phyloP scores from a whole-genome alignment of 2,113 vertebrate species.

The Carollia perspicillata region DNA sequence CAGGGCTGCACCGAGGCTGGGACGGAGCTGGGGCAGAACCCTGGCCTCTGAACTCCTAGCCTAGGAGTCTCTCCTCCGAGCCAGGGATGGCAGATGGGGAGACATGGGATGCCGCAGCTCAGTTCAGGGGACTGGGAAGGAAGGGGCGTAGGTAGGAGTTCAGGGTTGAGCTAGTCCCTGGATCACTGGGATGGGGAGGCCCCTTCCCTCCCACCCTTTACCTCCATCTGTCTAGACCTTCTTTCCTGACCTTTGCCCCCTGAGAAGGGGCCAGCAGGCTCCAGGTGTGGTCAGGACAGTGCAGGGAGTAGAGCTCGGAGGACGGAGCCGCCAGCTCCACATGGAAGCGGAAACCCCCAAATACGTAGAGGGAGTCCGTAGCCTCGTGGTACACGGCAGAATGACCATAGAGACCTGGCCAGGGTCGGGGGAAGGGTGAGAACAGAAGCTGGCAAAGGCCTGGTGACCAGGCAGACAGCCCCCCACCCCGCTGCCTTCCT shows the following conservation, averaged over 20 bases:
- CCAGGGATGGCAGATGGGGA: not conserved
- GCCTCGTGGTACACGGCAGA: conserved; percentile 91
- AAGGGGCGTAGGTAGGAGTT: not conserved
- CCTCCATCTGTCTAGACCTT: not conserved
- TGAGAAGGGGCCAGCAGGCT: conserved; percentile 91
- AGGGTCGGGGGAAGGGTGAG: rapidly evolving
- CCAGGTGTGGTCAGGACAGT: conserved; percentile 93
- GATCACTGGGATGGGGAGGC: not conserved
- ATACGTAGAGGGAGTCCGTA: conserved; percentile 91
- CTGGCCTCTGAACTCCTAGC: not conserved
- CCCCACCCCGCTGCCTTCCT: too few relatives aligned
- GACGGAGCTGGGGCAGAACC: not conserved
- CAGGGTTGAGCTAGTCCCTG: not conserved
- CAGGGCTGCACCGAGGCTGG: not conserved
- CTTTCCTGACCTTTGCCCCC: conserved; percentile 88
- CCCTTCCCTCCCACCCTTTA: not conserved
- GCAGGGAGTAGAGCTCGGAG: conserved; percentile 90
- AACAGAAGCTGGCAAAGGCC: not conserved
- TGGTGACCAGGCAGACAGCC: not conserved
- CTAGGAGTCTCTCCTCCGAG: not conserved
- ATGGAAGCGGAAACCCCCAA: conserved; percentile 93
- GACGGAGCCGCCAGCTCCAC: conserved; percentile 92
- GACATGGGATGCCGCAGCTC: not conserved
- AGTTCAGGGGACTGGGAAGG: not conserved
- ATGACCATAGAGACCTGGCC: conserved; percentile 90